A percentile compares a stretch with the other conserved stretches of the same genome.
Conservation (phyloP, 2,888 invertebrate species). For the Leuctra nigra region DNA sequence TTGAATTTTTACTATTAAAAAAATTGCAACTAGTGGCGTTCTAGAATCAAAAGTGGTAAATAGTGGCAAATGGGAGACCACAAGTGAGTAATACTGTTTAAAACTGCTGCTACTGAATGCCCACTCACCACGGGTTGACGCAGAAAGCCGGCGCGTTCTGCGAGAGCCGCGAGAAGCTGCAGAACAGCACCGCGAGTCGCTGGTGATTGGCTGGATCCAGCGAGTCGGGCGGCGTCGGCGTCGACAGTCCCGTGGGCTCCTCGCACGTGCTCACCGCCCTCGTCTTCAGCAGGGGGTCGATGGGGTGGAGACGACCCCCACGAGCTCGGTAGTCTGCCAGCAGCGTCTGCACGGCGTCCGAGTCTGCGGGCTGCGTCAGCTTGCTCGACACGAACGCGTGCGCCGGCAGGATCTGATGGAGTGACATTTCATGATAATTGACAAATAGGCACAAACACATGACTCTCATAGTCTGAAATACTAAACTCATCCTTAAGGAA, state of each 20-base stretch:
- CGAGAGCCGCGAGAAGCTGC: slow-evolving; percentile 71
- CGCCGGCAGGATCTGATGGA: slow-evolving; percentile 44
- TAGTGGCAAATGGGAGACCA: too few species aligned
- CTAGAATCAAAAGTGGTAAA: too few species aligned
- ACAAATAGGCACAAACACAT: too few species aligned
- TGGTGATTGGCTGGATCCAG: slow-evolving; percentile 79
- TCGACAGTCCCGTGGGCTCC: not conserved
- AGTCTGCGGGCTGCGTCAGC: slow-evolving; percentile 58
- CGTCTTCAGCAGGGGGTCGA: not conserved
- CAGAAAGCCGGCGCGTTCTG: slow-evolving; percentile 81
- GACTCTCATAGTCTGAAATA: too few species aligned
- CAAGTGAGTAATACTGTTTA: too few species aligned
- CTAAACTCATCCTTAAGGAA: too few species aligned
- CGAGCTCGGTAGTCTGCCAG: slow-evolving; percentile 82
- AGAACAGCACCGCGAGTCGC: slow-evolving; percentile 79
- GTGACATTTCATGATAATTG: too few species aligned
- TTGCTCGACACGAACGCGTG: slow-evolving; percentile 71
- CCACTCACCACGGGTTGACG: slow-evolving; percentile 73
- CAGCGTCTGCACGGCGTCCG: slow-evolving; percentile 58
- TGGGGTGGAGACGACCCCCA: slow-evolving; percentile 53
- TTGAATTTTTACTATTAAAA: too few species aligned
- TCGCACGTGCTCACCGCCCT: slow-evolving; percentile 5
- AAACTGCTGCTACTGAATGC: too few species aligned
- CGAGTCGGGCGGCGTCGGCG: slow-evolving; percentile 49
- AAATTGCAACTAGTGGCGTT: too few species aligned